These are phyloP conservation scores for Craterocephalus amniculus DNA, from an alignment of 2,797 vertebrate species.

Conservation along the genomic window DNA sequence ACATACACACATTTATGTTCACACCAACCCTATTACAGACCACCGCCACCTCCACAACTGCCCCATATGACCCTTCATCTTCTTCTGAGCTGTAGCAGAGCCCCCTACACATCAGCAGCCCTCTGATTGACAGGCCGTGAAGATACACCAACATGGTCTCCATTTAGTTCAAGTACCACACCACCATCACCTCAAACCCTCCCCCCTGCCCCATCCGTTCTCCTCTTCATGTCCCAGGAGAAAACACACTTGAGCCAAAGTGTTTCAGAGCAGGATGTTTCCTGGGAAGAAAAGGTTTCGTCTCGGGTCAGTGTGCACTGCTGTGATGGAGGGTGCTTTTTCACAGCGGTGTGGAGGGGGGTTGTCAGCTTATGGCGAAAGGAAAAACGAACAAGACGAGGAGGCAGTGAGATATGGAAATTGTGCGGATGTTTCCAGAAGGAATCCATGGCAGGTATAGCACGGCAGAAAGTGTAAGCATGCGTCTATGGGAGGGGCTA, in stretches of 20 bases:
- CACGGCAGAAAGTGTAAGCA: conserved; percentile 33
- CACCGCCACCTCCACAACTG: conserved; percentile 62
- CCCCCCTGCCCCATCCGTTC: conserved; percentile 36
- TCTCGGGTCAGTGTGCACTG: conserved; percentile 96
- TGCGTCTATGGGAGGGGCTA: conserved; percentile 20
- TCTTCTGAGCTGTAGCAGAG: conserved; percentile 76
- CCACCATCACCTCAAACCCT: conserved; percentile 68
- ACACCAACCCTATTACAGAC: conserved; percentile 69
- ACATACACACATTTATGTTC: conserved; percentile 50
- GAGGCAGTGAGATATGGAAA: conserved; percentile 50
- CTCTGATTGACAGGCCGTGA: conserved; percentile 94
- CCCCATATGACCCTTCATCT: conserved; percentile 77
- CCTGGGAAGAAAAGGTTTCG: conserved; percentile 97
- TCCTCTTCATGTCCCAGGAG: conserved; percentile 78
- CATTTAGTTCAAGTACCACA: conserved; percentile 96
- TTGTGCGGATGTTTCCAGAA: conserved; percentile 56
- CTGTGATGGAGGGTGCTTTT: conserved; percentile 88
- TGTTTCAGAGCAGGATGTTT: conserved; percentile 99
- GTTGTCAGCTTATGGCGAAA: conserved; percentile 45
- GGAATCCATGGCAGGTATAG: conserved; percentile 58
- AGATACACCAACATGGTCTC: conserved; percentile 92
- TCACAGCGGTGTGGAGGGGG: conserved; percentile 66
- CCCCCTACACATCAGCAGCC: conserved; percentile 74
- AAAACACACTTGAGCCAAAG: conserved; percentile 99
- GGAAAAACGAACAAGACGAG: conserved; percentile 47